Evolutionary conservation across 2,797 vertebrate genomes (phyloP).

Genomic region (Adrianichthys oophorus): DNA sequence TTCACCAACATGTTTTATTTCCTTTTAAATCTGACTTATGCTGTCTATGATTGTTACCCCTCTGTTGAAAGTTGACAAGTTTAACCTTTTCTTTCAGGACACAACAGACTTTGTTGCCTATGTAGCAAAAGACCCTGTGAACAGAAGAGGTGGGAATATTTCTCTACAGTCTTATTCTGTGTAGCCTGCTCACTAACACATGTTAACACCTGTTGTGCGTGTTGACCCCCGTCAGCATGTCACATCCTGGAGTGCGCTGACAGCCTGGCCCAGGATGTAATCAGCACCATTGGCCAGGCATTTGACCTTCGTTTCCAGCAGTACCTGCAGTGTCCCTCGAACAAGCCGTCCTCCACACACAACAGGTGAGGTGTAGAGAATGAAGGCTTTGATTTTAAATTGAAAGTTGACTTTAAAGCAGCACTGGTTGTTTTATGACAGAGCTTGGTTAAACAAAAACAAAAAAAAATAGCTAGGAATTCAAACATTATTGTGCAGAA

Average conservation of each 20-base stretch:
- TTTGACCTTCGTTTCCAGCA: slow-evolving; percentile 98
- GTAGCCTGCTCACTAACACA: neutral
- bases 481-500: too few species aligned
- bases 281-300: slow-evolving; percentile 95
- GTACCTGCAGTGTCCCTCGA: slow-evolving; percentile 91
- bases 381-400: too few species aligned
- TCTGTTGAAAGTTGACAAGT: neutral
- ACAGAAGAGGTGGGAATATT: slow-evolving; percentile 89
- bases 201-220: slow-evolving; percentile 1
- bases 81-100: slow-evolving; percentile 71
- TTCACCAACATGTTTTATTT: neutral
- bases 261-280: slow-evolving; percentile 94
- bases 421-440: too few species aligned
- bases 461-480: too few species aligned
- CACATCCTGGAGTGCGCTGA: slow-evolving; percentile 97
- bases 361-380: slow-evolving; percentile 81
- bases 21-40: neutral
- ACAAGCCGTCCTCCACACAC: slow-evolving; percentile 85
- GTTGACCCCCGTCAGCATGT: slow-evolving; percentile 79
- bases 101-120: slow-evolving; percentile 97
- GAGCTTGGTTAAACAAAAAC: too few species aligned
- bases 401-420: too few species aligned
- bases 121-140: slow-evolving; percentile 99
- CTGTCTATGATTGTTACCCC: neutral
- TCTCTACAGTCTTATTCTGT: neutral